A percentile compares a stretch with the other conserved stretches of the same genome.
Conservation (phyloP, 2,888 invertebrate genomes). For the Apamea epomidion region DNA sequence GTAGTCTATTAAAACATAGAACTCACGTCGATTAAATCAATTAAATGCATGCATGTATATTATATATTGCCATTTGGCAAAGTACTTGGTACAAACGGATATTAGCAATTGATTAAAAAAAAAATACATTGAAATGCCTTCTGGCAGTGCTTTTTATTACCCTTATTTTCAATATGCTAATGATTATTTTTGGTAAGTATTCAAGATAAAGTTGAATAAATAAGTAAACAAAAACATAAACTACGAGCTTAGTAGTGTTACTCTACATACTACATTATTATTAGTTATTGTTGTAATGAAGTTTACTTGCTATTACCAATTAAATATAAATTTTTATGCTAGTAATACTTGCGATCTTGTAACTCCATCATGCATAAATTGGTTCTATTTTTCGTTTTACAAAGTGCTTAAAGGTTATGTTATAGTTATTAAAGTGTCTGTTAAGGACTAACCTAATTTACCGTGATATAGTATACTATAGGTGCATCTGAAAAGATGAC, state of each 20-base stretch:
- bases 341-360: slow-evolving; percentile 12
- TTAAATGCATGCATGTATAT: background rate
- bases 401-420: background rate
- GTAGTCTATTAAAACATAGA: background rate
- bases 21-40: background rate
- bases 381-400: background rate
- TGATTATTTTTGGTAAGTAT: background rate
- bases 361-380: slow-evolving; percentile 14
- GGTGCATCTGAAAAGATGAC: slow-evolving; percentile 4
- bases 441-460: background rate
- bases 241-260: background rate
- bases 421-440: background rate
- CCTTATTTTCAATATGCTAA: background rate
- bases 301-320: slow-evolving; percentile 25
- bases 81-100: background rate
- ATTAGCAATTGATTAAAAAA: background rate
- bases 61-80: background rate
- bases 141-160: background rate
- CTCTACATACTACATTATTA: slow-evolving; percentile 11
- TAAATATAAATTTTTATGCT: slow-evolving; percentile 8
- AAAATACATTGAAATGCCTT: background rate
- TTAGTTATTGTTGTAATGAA: slow-evolving; percentile 9
- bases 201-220: background rate
- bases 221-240: background rate
- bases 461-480: too few species aligned